Evolutionary conservation across 2,888 invertebrate genomes (phyloP).

Genomic region (Hemaris fuciformis): DNA sequence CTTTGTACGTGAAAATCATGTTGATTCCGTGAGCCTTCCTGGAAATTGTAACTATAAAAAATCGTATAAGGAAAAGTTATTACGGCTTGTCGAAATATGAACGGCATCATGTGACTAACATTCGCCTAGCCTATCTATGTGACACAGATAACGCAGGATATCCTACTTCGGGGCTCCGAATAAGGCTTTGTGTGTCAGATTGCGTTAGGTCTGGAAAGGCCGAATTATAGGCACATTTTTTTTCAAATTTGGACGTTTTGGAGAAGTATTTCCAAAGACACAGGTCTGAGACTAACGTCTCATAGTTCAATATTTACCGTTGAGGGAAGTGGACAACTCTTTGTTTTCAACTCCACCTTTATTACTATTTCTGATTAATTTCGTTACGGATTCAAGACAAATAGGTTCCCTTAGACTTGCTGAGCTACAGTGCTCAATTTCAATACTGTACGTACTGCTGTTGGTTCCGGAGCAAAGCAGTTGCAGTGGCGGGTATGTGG

Average conservation of each 20-base stretch:
- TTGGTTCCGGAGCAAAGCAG: too few species aligned
- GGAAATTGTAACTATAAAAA: not conserved
- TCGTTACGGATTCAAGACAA: too few species aligned
- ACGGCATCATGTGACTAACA: not conserved
- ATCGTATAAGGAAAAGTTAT: not conserved
- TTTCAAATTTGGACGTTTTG: not conserved
- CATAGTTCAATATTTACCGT: too few species aligned
- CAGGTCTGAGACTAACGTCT: not conserved
- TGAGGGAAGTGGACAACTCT: too few species aligned
- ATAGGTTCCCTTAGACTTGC: too few species aligned
- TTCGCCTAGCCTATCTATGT: conserved; percentile 2
- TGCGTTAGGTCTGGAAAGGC: not conserved
- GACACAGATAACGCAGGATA: conserved; percentile 1
- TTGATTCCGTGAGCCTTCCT: not conserved
- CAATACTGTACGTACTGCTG: too few species aligned
- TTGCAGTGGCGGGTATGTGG: too few species aligned
- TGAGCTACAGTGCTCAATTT: too few species aligned
- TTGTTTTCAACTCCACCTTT: too few species aligned
- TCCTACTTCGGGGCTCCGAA: not conserved
- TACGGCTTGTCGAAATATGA: not conserved
- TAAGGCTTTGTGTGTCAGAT: not conserved
- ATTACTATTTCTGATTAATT: too few species aligned
- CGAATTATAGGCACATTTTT: not conserved
- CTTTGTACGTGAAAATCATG: not conserved
- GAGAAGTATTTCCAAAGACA: not conserved